Conservation (phyloP, 2,888 invertebrate species). For the Hermaeophaga mercurialis region DNA sequence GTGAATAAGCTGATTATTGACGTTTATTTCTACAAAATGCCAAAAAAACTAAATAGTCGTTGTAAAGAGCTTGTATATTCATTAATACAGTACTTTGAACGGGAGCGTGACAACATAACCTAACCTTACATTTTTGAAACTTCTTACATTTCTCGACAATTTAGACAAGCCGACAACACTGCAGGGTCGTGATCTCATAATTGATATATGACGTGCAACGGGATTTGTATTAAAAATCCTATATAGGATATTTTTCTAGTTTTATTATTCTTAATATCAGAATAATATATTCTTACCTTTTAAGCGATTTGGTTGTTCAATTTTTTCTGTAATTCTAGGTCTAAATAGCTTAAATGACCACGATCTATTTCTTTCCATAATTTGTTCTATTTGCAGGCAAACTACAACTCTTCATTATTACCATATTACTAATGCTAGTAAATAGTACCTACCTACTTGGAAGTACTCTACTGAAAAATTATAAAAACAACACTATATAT, state of each 20-base stretch:
- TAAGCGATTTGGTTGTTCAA: slow-evolving; percentile 75
- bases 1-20: too few species aligned
- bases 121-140: too few species aligned
- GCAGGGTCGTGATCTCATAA: too few species aligned
- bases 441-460: background rate
- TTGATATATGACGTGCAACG: too few species aligned
- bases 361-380: slow-evolving; percentile 76
- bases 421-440: slow-evolving; percentile 45
- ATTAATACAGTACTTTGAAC: too few species aligned
- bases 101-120: too few species aligned
- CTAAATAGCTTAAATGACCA: slow-evolving; percentile 78
- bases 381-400: slow-evolving; percentile 63
- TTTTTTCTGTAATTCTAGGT: slow-evolving; percentile 77
- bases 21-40: too few species aligned
- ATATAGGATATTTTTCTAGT: background rate
- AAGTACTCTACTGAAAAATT: slow-evolving; percentile 5
- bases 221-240: too few species aligned
- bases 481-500: background rate
- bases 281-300: slow-evolving; percentile 64
- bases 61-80: too few species aligned
- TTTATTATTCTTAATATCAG: background rate
- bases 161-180: too few species aligned
- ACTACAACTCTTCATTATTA: slow-evolving; percentile 60
- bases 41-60: too few species aligned
- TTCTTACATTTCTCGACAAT: too few species aligned